Percentiles rank a stretch among this genome's conserved stretches.
phyloP scores from a whole-genome alignment of 2,888 invertebrate species.

The Dicycla oo region DNA sequence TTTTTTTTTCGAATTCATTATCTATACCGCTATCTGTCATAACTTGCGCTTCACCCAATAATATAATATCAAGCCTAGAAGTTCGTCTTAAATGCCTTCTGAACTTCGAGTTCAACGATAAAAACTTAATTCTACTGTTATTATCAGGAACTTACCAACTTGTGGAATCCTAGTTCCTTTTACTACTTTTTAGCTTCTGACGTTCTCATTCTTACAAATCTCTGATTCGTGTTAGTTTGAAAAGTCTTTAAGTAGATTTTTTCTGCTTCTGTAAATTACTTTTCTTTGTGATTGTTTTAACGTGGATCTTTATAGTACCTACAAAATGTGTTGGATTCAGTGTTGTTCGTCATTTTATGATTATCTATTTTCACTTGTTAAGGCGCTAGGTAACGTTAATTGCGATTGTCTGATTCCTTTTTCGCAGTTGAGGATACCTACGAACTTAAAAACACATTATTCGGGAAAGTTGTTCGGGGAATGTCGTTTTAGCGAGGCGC shows the following conservation, averaged over 20 bases:
- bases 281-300: slow-evolving; percentile 2
- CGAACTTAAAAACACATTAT: too few species aligned
- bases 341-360: background rate
- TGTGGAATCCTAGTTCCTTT: slow-evolving; percentile 54
- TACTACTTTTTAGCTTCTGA: slow-evolving; percentile 31
- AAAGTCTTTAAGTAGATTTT: slow-evolving; percentile 22
- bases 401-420: background rate
- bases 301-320: background rate
- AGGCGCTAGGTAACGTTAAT: background rate
- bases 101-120: slow-evolving; percentile 66
- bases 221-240: slow-evolving; percentile 30
- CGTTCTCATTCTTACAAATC: slow-evolving; percentile 41
- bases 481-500: too few species aligned
- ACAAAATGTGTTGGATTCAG: background rate
- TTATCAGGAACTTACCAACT: slow-evolving; percentile 63
- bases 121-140: slow-evolving; percentile 65
- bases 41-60: slow-evolving; percentile 7
- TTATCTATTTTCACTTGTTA: background rate
- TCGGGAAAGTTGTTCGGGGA: too few species aligned
- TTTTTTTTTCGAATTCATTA: too few species aligned
- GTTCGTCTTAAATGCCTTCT: slow-evolving; percentile 64
- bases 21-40: background rate
- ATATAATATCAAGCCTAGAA: slow-evolving; percentile 52
- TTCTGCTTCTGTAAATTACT: slow-evolving; percentile 8
- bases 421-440: too few species aligned